These are phyloP conservation scores for Drosophila parthenogenetica DNA, from an alignment of 2,888 invertebrate species.

Conservation along the genomic window DNA sequence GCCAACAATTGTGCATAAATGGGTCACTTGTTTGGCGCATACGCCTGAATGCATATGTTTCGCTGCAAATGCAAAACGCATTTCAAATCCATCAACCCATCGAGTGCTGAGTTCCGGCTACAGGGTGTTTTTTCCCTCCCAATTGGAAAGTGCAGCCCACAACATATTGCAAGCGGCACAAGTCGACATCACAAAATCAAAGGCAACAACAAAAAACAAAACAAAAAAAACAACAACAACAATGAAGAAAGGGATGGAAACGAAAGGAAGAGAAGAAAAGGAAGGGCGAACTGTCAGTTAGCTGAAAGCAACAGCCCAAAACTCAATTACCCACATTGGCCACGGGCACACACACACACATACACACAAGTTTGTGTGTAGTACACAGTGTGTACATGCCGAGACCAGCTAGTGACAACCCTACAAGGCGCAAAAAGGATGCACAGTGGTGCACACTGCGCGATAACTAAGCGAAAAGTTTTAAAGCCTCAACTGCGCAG, in stretches of 20 bases:
- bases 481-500: background rate
- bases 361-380: background rate
- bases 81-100: slow-evolving; percentile 14
- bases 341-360: slow-evolving; percentile 13
- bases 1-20: slow-evolving; percentile 22
- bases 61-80: slow-evolving; percentile 34
- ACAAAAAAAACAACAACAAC: background rate
- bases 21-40: slow-evolving; percentile 33
- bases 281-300: slow-evolving; percentile 53
- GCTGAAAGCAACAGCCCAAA: slow-evolving; percentile 72
- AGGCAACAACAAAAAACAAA: slow-evolving; percentile 8
- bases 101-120: slow-evolving; percentile 3
- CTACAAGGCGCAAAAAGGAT: slow-evolving; percentile 10
- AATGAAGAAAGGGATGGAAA: background rate
- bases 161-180: slow-evolving; percentile 29
- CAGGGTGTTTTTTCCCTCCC: slow-evolving; percentile 25
- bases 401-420: slow-evolving; percentile 18
- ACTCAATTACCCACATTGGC: slow-evolving; percentile 68
- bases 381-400: slow-evolving; percentile 10
- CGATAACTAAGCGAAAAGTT: background rate
- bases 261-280: background rate
- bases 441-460: slow-evolving; percentile 41
- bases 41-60: slow-evolving; percentile 20
- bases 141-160: slow-evolving; percentile 43
- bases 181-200: slow-evolving; percentile 40